These are phyloP conservation scores for Hofmannophila pseudospretella DNA, from an alignment of 2,888 invertebrate genomes.

Conservation along the genomic window DNA sequence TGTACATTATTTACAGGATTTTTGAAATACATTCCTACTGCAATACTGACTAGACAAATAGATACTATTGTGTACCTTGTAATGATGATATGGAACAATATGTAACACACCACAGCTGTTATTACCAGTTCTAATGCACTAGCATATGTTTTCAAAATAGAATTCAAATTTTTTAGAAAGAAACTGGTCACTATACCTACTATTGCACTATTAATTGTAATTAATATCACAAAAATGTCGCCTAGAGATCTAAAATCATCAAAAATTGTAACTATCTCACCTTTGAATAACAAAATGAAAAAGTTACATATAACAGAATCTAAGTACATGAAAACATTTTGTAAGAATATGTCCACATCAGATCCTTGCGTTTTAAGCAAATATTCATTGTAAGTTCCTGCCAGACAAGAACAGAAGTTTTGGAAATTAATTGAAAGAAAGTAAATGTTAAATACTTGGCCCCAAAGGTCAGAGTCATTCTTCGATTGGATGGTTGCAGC, in stretches of 20 bases:
- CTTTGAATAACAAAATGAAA: slow-evolving; percentile 82
- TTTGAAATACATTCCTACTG: slow-evolving; percentile 91
- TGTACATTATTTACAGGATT: slow-evolving; percentile 86
- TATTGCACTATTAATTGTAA: slow-evolving; percentile 92
- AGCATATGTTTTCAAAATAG: slow-evolving; percentile 96
- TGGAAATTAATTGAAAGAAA: slow-evolving; percentile 84
- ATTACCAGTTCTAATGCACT: slow-evolving; percentile 94
- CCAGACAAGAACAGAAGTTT: slow-evolving; percentile 94
- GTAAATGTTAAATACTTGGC: slow-evolving; percentile 75
- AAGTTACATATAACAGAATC: slow-evolving; percentile 96
- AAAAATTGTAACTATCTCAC: slow-evolving; percentile 80
- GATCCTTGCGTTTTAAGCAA: slow-evolving; percentile 91
- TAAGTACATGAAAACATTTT: slow-evolving; percentile 96
- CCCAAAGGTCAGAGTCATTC: slow-evolving; percentile 40
- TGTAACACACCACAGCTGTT: slow-evolving; percentile 91
- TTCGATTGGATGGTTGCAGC: slow-evolving; percentile 53
- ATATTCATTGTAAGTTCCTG: slow-evolving; percentile 97
- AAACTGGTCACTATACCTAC: slow-evolving; percentile 96
- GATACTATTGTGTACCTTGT: slow-evolving; percentile 88
- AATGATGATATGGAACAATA: slow-evolving; percentile 91
- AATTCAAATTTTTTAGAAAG: slow-evolving; percentile 94
- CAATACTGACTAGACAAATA: slow-evolving; percentile 88
- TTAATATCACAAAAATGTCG: slow-evolving; percentile 84
- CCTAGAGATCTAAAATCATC: slow-evolving; percentile 76
- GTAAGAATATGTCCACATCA: slow-evolving; percentile 92